Conservation (phyloP, 2,113 vertebrate species). For the Lophura nycthemera region DNA sequence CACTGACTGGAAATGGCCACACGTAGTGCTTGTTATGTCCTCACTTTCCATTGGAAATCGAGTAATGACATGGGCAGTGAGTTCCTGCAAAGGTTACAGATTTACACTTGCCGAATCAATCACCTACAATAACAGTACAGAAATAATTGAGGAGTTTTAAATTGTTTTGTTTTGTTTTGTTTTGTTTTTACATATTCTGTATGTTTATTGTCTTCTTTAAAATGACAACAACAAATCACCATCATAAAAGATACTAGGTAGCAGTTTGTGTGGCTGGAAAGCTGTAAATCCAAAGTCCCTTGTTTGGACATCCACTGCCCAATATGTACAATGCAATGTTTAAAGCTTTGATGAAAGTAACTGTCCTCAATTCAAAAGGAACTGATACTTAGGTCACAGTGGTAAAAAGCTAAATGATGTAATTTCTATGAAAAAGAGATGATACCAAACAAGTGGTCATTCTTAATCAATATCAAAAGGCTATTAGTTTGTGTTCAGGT, state of each 20-base stretch:
- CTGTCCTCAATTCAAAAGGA: not conserved
- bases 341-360: not conserved
- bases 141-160: not conserved
- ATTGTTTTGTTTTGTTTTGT: not conserved
- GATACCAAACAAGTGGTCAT: not conserved
- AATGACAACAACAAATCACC: not conserved
- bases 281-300: not conserved
- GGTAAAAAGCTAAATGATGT: not conserved
- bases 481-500: not conserved
- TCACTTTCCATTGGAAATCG: slow-evolving; percentile 56
- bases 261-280: not conserved
- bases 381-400: not conserved
- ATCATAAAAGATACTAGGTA: not conserved
- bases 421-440: not conserved
- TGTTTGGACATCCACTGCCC: not conserved
- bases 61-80: slow-evolving; percentile 27
- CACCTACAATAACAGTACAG: not conserved
- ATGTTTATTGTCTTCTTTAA: not conserved
- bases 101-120: slow-evolving; percentile 12
- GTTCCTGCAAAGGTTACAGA: not conserved
- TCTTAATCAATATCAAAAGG: not conserved
- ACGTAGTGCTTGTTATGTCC: slow-evolving; percentile 25
- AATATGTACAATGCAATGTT: not conserved
- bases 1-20: slow-evolving; percentile 31
- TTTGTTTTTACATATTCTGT: not conserved